Conservation (phyloP, 2,113 vertebrate genomes). For the Megaleporinus macrocephalus region DNA sequence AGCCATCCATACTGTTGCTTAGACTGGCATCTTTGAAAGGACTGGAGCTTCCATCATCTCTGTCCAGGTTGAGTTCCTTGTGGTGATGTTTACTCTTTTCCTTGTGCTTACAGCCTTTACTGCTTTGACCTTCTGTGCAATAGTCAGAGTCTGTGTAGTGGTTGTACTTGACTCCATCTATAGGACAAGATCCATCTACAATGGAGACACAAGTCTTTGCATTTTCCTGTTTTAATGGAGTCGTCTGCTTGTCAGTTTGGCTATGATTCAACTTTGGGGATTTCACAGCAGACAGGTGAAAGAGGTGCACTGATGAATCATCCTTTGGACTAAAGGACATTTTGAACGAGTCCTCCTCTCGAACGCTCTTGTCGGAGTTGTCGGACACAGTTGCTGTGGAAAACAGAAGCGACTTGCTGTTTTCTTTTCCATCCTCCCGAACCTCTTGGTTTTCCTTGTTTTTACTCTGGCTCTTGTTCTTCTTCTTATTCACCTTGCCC, state of each 20-base stretch:
- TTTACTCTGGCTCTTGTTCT: slow-evolving; percentile 94
- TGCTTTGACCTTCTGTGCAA: slow-evolving; percentile 89
- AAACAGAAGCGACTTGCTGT: slow-evolving; percentile 85
- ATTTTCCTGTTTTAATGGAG: slow-evolving; percentile 93
- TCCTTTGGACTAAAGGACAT: slow-evolving; percentile 96
- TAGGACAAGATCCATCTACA: slow-evolving; percentile 82
- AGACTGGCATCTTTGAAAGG: slow-evolving; percentile 87
- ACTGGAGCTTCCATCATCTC: slow-evolving; percentile 83
- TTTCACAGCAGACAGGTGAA: slow-evolving; percentile 91
- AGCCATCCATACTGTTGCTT: slow-evolving; percentile 81
- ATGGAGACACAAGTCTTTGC: slow-evolving; percentile 88
- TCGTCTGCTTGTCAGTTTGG: slow-evolving; percentile 88
- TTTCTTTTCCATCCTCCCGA: slow-evolving; percentile 89
- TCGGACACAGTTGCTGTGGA: slow-evolving; percentile 81
- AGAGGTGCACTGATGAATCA: slow-evolving; percentile 93
- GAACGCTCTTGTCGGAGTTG: slow-evolving; percentile 82
- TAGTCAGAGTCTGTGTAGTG: slow-evolving; percentile 88
- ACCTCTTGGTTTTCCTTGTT: slow-evolving; percentile 98
- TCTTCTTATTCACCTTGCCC: slow-evolving; percentile 91
- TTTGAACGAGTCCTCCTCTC: slow-evolving; percentile 93
- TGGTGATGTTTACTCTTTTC: slow-evolving; percentile 95
- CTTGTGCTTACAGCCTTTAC: slow-evolving; percentile 93
- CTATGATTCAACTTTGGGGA: slow-evolving; percentile 92
- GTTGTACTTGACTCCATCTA: slow-evolving; percentile 86
- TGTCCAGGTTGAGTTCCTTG: slow-evolving; percentile 86